Percentiles rank a stretch among this genome's conserved stretches.
These are phyloP conservation scores for Norana najaformis DNA, from an alignment of 2,888 invertebrate genomes.

Conservation along the genomic window DNA sequence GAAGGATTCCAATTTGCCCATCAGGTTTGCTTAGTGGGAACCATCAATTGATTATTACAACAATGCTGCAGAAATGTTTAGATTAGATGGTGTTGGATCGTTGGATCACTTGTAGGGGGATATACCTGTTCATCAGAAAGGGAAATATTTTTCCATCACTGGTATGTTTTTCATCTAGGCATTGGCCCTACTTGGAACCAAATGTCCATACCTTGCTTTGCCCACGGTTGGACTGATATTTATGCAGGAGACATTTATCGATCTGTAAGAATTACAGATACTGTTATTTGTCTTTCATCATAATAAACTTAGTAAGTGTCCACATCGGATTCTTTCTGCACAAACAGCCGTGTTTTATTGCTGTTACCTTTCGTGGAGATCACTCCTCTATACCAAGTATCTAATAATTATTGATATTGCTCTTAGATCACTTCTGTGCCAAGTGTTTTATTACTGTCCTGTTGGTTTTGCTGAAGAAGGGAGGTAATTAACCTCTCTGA, in stretches of 20 bases:
- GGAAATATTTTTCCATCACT: not conserved
- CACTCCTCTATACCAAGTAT: slow-evolving; percentile 5
- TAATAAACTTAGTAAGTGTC: not conserved
- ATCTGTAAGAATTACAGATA: not conserved
- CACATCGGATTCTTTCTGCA: not conserved
- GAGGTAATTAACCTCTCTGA: not conserved
- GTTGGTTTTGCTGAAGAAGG: not conserved
- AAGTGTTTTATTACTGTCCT: not conserved
- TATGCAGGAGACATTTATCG: not conserved
- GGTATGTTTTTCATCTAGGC: not conserved
- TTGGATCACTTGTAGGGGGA: too few species aligned
- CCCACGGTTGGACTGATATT: not conserved
- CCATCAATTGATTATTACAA: too few species aligned
- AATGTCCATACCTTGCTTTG: not conserved
- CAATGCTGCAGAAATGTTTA: too few species aligned
- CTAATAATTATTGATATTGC: slow-evolving; percentile 13
- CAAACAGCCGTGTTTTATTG: not conserved
- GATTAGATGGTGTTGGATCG: too few species aligned
- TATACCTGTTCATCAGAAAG: not conserved
- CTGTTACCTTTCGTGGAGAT: not conserved
- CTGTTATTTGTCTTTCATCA: slow-evolving; percentile 13
- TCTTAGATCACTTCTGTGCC: not conserved
- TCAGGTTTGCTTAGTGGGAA: too few species aligned
- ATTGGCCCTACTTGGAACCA: not conserved
- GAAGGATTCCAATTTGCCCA: too few species aligned